A percentile compares a stretch with the other conserved stretches of the same genome.
Conservation (phyloP, 2,797 vertebrate species). For the Botia kubotai region DNA sequence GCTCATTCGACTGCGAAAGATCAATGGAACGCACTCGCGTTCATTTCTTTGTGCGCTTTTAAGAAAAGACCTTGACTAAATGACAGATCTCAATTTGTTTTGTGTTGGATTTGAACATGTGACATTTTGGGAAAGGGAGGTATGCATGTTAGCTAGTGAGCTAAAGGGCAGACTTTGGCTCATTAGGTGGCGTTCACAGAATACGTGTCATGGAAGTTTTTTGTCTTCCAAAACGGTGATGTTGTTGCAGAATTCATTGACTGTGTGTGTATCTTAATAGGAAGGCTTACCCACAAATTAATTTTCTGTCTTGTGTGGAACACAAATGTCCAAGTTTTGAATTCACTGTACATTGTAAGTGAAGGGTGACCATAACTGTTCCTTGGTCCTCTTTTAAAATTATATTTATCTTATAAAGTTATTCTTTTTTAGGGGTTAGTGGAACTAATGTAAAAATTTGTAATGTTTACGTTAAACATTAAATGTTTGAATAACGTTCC, state of each 20-base stretch:
- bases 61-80: constrained; percentile 20
- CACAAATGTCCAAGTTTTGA: too few relatives aligned
- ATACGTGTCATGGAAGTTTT: neutral
- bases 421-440: too few relatives aligned
- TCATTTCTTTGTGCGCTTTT: constrained; percentile 36
- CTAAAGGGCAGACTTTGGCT: constrained; percentile 31
- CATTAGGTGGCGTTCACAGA: constrained; percentile 31
- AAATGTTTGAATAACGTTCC: too few relatives aligned
- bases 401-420: too few relatives aligned
- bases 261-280: neutral
- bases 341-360: neutral
- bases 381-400: neutral
- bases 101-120: constrained; percentile 30
- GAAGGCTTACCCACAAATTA: neutral
- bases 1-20: constrained; percentile 16
- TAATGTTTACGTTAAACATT: too few relatives aligned
- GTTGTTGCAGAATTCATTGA: constrained; percentile 2
- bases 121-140: constrained; percentile 37
- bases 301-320: too few relatives aligned
- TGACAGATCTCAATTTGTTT: constrained; percentile 38
- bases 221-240: neutral
- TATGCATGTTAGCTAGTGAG: constrained; percentile 33
- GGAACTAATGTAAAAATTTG: too few relatives aligned
- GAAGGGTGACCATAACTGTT: neutral
- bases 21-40: constrained; percentile 26